Conservation (phyloP, 2,888 invertebrate species). For the Octonoba sinensis region DNA sequence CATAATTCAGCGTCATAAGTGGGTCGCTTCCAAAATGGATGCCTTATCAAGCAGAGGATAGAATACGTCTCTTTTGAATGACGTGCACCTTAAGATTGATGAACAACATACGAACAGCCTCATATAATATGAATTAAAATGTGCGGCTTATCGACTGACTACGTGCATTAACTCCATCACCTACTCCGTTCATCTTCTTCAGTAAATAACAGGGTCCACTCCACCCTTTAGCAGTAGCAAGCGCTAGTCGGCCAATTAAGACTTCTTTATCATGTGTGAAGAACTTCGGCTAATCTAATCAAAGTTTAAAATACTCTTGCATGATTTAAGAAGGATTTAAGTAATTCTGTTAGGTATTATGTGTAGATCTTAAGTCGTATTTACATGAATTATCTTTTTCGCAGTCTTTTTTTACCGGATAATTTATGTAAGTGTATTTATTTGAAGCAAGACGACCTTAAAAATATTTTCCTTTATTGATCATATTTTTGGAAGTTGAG, state of each 20-base stretch:
- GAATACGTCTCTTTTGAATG: slow-evolving; percentile 21
- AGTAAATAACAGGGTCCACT: slow-evolving; percentile 53
- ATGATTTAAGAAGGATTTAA: background rate
- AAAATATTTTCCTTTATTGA: too few species aligned
- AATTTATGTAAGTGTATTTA: too few species aligned
- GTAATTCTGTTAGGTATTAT: background rate
- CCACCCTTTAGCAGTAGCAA: slow-evolving; percentile 51
- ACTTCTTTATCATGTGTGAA: slow-evolving; percentile 42
- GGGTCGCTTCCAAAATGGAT: slow-evolving; percentile 15
- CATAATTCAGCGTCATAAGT: background rate
- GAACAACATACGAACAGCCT: slow-evolving; percentile 57
- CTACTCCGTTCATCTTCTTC: slow-evolving; percentile 41
- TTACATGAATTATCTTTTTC: too few species aligned
- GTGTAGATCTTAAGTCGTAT: background rate
- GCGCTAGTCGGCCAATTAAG: slow-evolving; percentile 37
- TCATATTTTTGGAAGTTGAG: too few species aligned
- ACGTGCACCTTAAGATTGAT: slow-evolving; percentile 52
- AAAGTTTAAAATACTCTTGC: background rate
- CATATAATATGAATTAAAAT: slow-evolving; percentile 64
- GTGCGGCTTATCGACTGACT: slow-evolving; percentile 52
- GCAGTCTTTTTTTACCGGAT: too few species aligned
- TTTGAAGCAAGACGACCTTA: too few species aligned
- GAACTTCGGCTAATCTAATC: slow-evolving; percentile 27
- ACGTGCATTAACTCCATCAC: slow-evolving; percentile 51
- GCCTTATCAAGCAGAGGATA: slow-evolving; percentile 11